Base-by-base conservation (phyloP, 2,888 invertebrate species). In the Epirrita christyi region DNA sequence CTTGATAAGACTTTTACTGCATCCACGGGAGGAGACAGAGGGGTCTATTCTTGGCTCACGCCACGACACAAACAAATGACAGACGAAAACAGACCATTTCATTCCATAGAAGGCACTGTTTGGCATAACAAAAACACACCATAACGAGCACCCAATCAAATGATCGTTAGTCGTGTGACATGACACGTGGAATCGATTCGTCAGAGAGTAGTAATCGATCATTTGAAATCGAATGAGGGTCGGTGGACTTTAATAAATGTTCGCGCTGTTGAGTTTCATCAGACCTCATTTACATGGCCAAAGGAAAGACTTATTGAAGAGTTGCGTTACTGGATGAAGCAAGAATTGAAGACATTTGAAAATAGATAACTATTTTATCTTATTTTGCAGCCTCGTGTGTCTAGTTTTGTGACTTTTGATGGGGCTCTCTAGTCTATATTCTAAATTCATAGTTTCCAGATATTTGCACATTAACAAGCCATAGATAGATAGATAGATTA, bases 141-240 rank as follows among this genome's bases (percentile, higher is more conserved):
- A 59, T 52, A 68, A 70, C 60, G 29, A 66, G 67, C 49, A 57
- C 43, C 68, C 69, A 75, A 78, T 78, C 73, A 75, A 74, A 77
- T 59, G 42, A 70, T 73, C 75, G 66, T 76, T 73, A 75, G 67
- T 14, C 49, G 38, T 67, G 64, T 69, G 70, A 72, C 70, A 75
- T 65, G 70, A 72, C 70, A 75, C 66, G 65, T 64, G 57, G 68
- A 82, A 81, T 79, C 78, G 76, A 83, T 82, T 83, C 74, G 74
- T 71, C 76, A 66, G 72, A 66, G 72, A 70, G 56, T 60, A 70
- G 73, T 76, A 82, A 82, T 84, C 80, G 80, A 85, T 87, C 81
- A 83, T 76, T 71, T 68, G 70, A 74, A 72, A 76, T 75, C 70
- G 75, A 75, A 66, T 63, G 72, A 68, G 83, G 55, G 28, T 83